phyloP scores from a whole-genome alignment of 2,888 invertebrate genomes.

The Drosophila diplacantha region DNA sequence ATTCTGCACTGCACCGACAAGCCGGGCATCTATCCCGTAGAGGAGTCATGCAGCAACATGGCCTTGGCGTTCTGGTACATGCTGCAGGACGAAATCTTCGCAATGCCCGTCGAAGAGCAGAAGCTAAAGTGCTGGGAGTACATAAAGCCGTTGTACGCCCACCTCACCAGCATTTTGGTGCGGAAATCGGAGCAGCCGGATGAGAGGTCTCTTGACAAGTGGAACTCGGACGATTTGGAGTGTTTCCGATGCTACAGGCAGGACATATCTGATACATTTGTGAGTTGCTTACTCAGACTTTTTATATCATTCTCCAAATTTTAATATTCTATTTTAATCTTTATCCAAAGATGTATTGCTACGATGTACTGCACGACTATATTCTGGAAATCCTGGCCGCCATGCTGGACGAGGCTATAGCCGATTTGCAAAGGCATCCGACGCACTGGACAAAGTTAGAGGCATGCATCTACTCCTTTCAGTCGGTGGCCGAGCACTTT shows the following conservation, averaged over 20 bases:
- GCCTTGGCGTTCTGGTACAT: slow-evolving; percentile 95
- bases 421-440: slow-evolving; percentile 76
- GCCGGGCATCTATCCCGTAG: slow-evolving; percentile 89
- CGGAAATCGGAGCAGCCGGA: slow-evolving; percentile 88
- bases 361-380: slow-evolving; percentile 86
- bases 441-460: slow-evolving; percentile 81
- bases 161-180: slow-evolving; percentile 86
- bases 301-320: background rate
- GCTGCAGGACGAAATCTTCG: slow-evolving; percentile 81
- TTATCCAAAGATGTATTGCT: slow-evolving; percentile 86
- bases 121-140: slow-evolving; percentile 77
- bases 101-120: slow-evolving; percentile 71
- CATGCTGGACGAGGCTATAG: slow-evolving; percentile 81
- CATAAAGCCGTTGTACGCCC: slow-evolving; percentile 88
- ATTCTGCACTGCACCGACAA: slow-evolving; percentile 88
- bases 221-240: slow-evolving; percentile 89
- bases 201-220: slow-evolving; percentile 80
- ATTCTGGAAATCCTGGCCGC: slow-evolving; percentile 85
- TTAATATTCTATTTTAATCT: background rate
- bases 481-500: slow-evolving; percentile 82
- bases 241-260: slow-evolving; percentile 91
- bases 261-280: slow-evolving; percentile 90
- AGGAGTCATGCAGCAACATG: slow-evolving; percentile 91
- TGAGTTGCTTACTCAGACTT: slow-evolving; percentile 75
- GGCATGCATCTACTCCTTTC: slow-evolving; percentile 83